Base-by-base conservation (phyloP, 1,140 invertebrate species). In the Drosophila parabipectinata region DNA sequence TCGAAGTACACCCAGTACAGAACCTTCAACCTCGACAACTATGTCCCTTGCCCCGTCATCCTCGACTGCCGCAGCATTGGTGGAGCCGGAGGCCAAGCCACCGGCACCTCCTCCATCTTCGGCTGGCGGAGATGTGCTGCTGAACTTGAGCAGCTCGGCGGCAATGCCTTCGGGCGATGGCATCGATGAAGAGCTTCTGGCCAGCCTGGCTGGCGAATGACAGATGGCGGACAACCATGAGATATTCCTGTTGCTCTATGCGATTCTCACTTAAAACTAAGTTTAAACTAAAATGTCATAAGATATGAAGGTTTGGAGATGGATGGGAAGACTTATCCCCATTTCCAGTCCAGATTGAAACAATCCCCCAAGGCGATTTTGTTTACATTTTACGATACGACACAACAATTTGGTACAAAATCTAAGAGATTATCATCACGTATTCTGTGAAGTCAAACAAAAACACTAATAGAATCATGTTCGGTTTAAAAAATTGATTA, bases 191-290 rank as follows among this genome's bases (percentile, higher is more conserved):
- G 83, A 88, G n/a, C 67, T 87, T 24, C 52, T 88, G 7, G 83
- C 83, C 48, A 88, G 83, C 48, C 59, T 87, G 61, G 83, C 83
- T 44, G 83, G 83, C 52, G 83, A 83, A 66, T 83, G 58, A 75
- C 68, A 62, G 63, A 67, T 53, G 47, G 37, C 41, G 28, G 34
- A 64, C 32, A 32, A 48, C 24, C 41, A 55, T 52, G 52, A 57
- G 39, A 67, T 41, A 45, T 63, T 77, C 48, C 54, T 71, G 39
- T 56, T 77, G 74, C 50, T 72, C 53, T 72, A 64, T 50, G 66
- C 63, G 44, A 50, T 56, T 57, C 26, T n/a, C 5, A 69, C 28
- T 57, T 41, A 56, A 67, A 67, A 39, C 32, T 41, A 61, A 45
- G 34, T 14, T 14, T 61, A 18, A 9, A 47, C 15, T 44, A 18